Percentiles rank a stretch among this genome's conserved stretches.
Evolutionary conservation across 92 coral and sea anemone species (phyloP).

Genomic region (Metridium senile): DNA sequence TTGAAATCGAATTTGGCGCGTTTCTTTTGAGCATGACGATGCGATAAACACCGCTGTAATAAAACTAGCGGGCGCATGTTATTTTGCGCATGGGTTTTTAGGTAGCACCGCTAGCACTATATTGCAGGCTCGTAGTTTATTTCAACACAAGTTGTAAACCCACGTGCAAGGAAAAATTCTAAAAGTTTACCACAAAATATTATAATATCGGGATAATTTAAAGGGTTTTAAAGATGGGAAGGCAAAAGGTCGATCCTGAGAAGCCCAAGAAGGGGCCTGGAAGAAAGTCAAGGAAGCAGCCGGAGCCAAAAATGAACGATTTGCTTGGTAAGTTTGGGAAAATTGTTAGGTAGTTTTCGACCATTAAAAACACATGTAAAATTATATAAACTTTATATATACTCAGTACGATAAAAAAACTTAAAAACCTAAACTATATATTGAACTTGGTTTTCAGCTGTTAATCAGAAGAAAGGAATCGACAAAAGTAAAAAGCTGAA

Average conservation of each 20-base stretch:
- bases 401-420: no score
- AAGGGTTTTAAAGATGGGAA: constrained; percentile 48
- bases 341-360: background rate
- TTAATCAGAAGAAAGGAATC: constrained; percentile 33
- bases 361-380: no score
- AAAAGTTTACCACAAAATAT: background rate
- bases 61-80: background rate
- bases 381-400: no score
- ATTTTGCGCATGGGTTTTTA: background rate
- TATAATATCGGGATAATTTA: background rate
- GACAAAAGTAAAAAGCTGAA: constrained; percentile 42
- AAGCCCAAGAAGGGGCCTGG: constrained; percentile 89
- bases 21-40: background rate
- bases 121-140: constrained; percentile 18
- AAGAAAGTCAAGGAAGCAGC: constrained; percentile 87
- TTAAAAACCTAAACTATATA: no score
- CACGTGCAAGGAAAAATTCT: constrained; percentile 29
- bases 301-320: constrained; percentile 73
- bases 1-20: constrained; percentile 35
- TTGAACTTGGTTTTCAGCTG: no score
- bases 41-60: background rate
- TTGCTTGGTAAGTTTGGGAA: constrained; percentile 52
- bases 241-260: constrained; percentile 46
- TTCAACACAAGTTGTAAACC: no score
- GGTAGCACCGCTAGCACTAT: constrained; percentile 1